A percentile compares a stretch with the other conserved stretches of the same genome.
These are phyloP conservation scores for Rachycentron canadum DNA, from an alignment of 2,797 vertebrate genomes.

Conservation along the genomic window DNA sequence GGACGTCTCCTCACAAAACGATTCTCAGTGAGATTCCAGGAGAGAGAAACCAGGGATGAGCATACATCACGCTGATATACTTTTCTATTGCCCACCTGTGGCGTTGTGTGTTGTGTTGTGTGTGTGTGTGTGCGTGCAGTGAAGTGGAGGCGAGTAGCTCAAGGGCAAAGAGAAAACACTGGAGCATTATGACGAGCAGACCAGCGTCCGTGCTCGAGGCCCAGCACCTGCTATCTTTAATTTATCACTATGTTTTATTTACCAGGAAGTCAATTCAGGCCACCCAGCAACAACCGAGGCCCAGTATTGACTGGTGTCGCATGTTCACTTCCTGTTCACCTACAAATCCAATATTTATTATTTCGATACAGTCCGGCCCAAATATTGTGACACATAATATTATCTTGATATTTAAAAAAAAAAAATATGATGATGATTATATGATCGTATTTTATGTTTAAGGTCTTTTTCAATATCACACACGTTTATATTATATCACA, in stretches of 20 bases:
- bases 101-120: background rate
- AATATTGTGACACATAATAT: too few relatives aligned
- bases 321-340: background rate
- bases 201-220: slow-evolving; percentile 36
- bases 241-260: slow-evolving; percentile 78
- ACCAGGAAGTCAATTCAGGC: slow-evolving; percentile 59
- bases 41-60: slow-evolving; percentile 22
- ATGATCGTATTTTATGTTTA: too few relatives aligned
- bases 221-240: slow-evolving; percentile 66
- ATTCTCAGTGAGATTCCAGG: slow-evolving; percentile 20
- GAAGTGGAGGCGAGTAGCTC: slow-evolving; percentile 28
- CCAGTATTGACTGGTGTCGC: background rate
- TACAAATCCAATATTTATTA: background rate
- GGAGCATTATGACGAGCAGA: slow-evolving; percentile 32
- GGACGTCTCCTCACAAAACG: slow-evolving; percentile 8
- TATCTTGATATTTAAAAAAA: too few relatives aligned
- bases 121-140: background rate
- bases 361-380: too few relatives aligned
- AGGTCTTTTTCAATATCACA: too few relatives aligned
- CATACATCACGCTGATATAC: slow-evolving; percentile 45
- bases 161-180: slow-evolving; percentile 46
- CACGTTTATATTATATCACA: too few relatives aligned
- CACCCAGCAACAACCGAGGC: slow-evolving; percentile 39
- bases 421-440: too few relatives aligned
- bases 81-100: slow-evolving; percentile 58